phyloP scores from a whole-genome alignment of 1,140 invertebrate species.

The Drosophila lacertosa region DNA sequence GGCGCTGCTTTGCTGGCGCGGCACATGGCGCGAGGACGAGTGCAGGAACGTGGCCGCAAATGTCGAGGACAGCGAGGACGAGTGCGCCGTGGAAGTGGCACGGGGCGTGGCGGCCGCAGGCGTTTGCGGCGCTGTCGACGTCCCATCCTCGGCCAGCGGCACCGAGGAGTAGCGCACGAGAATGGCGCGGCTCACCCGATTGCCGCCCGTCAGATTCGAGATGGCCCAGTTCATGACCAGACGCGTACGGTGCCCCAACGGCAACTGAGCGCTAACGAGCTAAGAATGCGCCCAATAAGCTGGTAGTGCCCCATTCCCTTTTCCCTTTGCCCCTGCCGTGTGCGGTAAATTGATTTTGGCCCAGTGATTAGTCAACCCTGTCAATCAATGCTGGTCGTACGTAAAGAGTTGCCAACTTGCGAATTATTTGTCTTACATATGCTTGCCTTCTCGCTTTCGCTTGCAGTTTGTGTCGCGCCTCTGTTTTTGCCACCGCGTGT shows the following conservation, averaged over 20 bases:
- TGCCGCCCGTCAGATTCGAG: constrained; percentile 81
- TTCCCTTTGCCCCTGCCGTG: neutral
- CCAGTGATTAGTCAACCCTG: constrained; percentile 58
- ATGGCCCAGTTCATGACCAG: constrained; percentile 82
- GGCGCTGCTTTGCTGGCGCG: constrained; percentile 47
- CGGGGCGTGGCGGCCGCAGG: constrained; percentile 58
- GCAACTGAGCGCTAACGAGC: constrained; percentile 56
- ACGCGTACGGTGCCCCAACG: constrained; percentile 41
- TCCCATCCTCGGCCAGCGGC: constrained; percentile 65
- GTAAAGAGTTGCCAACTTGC: constrained; percentile 45
- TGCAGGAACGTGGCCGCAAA: constrained; percentile 84
- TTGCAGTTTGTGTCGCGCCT: constrained; percentile 23
- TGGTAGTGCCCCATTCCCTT: neutral
- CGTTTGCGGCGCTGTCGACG: constrained; percentile 82
- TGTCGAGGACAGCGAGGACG: constrained; percentile 84
- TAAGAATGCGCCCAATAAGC: neutral
- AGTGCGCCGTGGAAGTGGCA: constrained; percentile 77
- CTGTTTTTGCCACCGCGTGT: constrained; percentile 37
- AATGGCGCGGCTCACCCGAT: constrained; percentile 81
- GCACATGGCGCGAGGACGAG: constrained; percentile 66
- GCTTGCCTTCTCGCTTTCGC: constrained; percentile 6
- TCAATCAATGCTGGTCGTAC: constrained; percentile 57
- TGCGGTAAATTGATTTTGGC: constrained; percentile 60
- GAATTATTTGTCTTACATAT: constrained; percentile 12
- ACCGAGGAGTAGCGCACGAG: constrained; percentile 82